Conservation (phyloP, 2,797 vertebrate species). For the Rhinophrynus dorsalis region DNA sequence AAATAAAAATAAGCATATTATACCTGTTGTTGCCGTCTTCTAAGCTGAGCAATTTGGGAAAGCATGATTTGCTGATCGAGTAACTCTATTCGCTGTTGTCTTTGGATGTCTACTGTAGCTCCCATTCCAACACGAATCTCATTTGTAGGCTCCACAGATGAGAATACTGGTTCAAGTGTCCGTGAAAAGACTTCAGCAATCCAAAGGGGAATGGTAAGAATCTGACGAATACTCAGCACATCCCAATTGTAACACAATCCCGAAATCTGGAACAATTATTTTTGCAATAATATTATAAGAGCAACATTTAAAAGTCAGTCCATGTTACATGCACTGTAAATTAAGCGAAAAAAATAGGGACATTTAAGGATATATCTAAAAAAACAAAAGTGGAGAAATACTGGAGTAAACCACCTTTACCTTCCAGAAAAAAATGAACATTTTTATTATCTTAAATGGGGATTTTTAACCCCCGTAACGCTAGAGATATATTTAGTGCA, state of each 20-base stretch:
- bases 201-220: constrained; percentile 80
- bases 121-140: constrained; percentile 91
- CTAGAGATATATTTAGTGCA: too few species aligned
- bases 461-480: too few species aligned
- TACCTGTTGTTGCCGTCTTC: constrained; percentile 78
- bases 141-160: constrained; percentile 76
- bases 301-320: too few species aligned
- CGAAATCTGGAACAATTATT: constrained; percentile 72
- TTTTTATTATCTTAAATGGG: too few species aligned
- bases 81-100: constrained; percentile 91
- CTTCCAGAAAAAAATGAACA: too few species aligned
- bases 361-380: too few species aligned
- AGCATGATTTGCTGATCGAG: constrained; percentile 90
- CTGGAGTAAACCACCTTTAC: too few species aligned
- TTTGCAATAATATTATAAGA: too few species aligned
- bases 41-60: constrained; percentile 85
- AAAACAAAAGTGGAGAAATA: too few species aligned
- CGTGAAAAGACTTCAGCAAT: constrained; percentile 75
- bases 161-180: constrained; percentile 85
- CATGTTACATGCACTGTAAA: too few species aligned
- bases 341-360: too few species aligned
- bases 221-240: constrained; percentile 73
- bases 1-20: neutral
- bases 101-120: constrained; percentile 94
- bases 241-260: constrained; percentile 82